A percentile compares a stretch with the other conserved stretches of the same genome.
phyloP scores from a whole-genome alignment of 1,140 invertebrate species.

The Drosophila bipectinata region DNA sequence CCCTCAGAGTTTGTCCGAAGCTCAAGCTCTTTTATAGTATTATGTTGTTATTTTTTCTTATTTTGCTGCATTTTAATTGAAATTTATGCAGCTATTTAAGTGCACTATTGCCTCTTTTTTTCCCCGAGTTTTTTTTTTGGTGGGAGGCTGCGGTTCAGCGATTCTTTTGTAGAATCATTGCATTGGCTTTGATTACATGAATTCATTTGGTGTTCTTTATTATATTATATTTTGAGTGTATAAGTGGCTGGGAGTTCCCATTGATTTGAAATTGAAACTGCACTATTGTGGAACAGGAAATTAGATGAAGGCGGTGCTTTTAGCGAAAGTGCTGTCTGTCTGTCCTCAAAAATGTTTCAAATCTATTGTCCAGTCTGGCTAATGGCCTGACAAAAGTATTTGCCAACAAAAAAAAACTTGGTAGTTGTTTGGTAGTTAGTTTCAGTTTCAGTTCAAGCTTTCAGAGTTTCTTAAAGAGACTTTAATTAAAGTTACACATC shows the following conservation, averaged over 20 bases:
- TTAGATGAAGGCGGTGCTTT: constrained; percentile 44
- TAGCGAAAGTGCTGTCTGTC: constrained; percentile 23
- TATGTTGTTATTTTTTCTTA: constrained; percentile 49
- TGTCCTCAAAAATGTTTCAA: not conserved
- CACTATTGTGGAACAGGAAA: constrained; percentile 44
- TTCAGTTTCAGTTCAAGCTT: not conserved
- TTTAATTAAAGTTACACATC: not conserved
- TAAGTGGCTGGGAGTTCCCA: constrained; percentile 33
- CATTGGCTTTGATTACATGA: constrained; percentile 42
- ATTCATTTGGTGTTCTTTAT: constrained; percentile 14
- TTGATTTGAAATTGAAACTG: constrained; percentile 55
- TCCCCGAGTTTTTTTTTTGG: not conserved
- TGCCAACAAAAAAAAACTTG: not conserved
- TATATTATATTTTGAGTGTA: constrained; percentile 19
- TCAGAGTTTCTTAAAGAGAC: not conserved
- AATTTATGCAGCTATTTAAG: constrained; percentile 79
- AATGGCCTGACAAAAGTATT: constrained; percentile 19
- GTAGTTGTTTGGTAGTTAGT: not conserved
- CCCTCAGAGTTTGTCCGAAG: constrained; percentile 25
- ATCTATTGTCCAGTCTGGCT: constrained; percentile 3
- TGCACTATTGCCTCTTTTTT: constrained; percentile 13
- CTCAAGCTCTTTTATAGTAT: constrained; percentile 8
- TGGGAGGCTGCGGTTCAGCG: constrained; percentile 59
- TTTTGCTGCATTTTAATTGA: constrained; percentile 72
- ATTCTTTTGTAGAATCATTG: constrained; percentile 62